Evolutionary conservation across 2,888 invertebrate genomes (phyloP).

Genomic region (Thymelicus lineola): DNA sequence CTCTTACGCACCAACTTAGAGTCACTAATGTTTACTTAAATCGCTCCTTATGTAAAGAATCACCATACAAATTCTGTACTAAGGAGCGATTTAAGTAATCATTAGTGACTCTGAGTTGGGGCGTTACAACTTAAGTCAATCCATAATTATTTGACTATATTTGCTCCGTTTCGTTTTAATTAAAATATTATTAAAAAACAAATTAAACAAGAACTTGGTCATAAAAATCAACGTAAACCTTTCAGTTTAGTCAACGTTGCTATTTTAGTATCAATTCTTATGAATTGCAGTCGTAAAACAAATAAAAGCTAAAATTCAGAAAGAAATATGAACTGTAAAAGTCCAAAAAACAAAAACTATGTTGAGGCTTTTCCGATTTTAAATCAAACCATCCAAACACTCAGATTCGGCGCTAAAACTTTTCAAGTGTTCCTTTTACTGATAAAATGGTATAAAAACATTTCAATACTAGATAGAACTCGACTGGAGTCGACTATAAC

Average conservation of each 20-base stretch:
- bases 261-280: background rate
- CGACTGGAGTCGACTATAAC: slow-evolving; percentile 22
- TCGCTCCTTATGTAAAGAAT: no score
- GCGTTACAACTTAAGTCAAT: no score
- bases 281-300: background rate
- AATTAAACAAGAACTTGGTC: background rate
- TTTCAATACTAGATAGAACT: slow-evolving; percentile 33
- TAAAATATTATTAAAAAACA: no score
- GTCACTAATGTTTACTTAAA: no score
- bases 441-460: slow-evolving; percentile 33
- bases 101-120: no score
- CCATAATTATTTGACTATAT: no score
- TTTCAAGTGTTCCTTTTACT: slow-evolving; percentile 33
- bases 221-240: background rate
- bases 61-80: no score
- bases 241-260: background rate
- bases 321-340: slow-evolving; percentile 30
- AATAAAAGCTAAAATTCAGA: slow-evolving; percentile 15
- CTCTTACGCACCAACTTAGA: no score
- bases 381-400: slow-evolving; percentile 35
- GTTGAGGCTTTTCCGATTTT: slow-evolving; percentile 31
- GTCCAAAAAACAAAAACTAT: slow-evolving; percentile 28
- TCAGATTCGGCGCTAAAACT: slow-evolving; percentile 35
- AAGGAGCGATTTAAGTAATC: no score
- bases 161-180: no score